A percentile compares a stretch with the other conserved stretches of the same genome.
These are phyloP conservation scores for Cotesia glomerata DNA, from an alignment of 1,140 invertebrate species.

Conservation along the genomic window DNA sequence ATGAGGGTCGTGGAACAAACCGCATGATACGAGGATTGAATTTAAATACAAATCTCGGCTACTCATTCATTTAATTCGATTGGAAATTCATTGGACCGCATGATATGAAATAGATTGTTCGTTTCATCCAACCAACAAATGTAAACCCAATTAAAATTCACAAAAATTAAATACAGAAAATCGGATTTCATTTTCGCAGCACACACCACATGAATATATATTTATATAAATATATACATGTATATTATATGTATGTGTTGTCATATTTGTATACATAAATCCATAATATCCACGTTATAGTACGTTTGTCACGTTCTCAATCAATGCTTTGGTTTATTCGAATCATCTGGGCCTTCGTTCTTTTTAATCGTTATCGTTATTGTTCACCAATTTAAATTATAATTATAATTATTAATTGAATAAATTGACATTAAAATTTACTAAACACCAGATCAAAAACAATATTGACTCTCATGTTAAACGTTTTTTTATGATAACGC, in stretches of 20 bases:
- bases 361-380: not conserved
- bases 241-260: constrained; percentile 7
- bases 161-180: too few species aligned
- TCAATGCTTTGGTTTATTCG: constrained; percentile 15
- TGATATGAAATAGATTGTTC: not conserved
- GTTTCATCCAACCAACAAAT: not conserved
- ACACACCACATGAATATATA: too few species aligned
- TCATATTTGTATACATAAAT: not conserved
- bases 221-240: not conserved
- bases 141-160: not conserved
- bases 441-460: not conserved
- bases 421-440: not conserved
- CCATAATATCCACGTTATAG: not conserved
- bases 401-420: not conserved
- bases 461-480: not conserved
- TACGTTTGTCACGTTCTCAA: not conserved
- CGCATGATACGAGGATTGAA: too few species aligned
- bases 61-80: too few species aligned
- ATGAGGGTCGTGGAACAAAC: too few species aligned
- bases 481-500: not conserved
- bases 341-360: constrained; percentile 11
- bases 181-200: too few species aligned
- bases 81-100: not conserved
- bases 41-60: too few species aligned
- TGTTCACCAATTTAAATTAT: too few species aligned